These are phyloP conservation scores for Melanerpes aurifrons DNA, from an alignment of 2,113 vertebrate genomes.

Conservation along the genomic window DNA sequence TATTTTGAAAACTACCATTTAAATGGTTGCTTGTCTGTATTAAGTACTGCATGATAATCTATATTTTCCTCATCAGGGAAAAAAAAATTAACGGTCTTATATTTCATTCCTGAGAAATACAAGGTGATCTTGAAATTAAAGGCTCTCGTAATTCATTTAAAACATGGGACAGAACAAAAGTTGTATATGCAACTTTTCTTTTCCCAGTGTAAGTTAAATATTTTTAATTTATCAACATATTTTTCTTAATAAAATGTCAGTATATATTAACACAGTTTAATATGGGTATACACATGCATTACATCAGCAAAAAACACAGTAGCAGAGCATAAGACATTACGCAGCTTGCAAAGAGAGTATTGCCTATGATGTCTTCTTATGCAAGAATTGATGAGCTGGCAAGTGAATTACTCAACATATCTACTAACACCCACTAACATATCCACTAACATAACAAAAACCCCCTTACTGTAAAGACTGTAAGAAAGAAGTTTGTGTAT, in stretches of 20 bases:
- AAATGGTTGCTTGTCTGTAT: neutral
- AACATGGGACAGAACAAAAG: neutral
- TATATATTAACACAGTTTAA: neutral
- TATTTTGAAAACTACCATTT: neutral
- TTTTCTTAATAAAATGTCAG: slow-evolving; percentile 11
- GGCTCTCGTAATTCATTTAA: neutral
- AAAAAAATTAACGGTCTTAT: neutral
- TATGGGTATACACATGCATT: neutral
- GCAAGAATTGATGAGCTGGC: neutral
- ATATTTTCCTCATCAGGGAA: neutral
- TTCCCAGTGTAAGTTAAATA: slow-evolving; percentile 36
- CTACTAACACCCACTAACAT: neutral
- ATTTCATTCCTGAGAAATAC: neutral
- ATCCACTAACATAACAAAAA: neutral
- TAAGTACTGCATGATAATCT: neutral
- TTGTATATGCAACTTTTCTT: neutral
- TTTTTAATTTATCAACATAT: slow-evolving; percentile 10
- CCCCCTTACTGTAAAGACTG: neutral
- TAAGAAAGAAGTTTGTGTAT: neutral
- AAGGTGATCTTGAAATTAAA: neutral
- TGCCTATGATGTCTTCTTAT: neutral
- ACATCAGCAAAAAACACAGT: neutral
- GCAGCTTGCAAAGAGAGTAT: neutral
- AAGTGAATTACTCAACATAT: neutral
- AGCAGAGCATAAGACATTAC: neutral